Evolutionary conservation across 2,113 vertebrate species (phyloP).

Genomic region (Phycodurus eques): DNA sequence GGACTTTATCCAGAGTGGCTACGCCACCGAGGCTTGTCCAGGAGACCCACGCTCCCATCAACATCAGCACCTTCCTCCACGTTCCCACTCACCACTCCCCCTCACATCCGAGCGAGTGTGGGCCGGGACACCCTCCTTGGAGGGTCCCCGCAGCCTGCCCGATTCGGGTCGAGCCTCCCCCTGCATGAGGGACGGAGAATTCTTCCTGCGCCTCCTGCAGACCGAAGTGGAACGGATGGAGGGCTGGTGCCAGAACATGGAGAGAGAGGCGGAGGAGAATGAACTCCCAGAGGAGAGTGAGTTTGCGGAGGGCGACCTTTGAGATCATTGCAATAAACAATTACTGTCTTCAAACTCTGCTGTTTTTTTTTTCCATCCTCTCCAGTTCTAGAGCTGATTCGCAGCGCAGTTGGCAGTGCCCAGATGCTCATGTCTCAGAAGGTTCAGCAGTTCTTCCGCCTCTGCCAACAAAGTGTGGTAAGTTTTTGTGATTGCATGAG

Average conservation of each 20-base stretch:
- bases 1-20: constrained; percentile 85
- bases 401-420: constrained; percentile 90
- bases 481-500: constrained; percentile 41
- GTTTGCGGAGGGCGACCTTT: constrained; percentile 46
- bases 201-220: constrained; percentile 94
- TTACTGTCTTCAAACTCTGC: constrained; percentile 1
- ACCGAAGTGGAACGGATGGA: constrained; percentile 97
- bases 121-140: constrained; percentile 72
- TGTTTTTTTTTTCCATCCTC: constrained; percentile 16
- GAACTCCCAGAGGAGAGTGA: constrained; percentile 93
- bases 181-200: constrained; percentile 91
- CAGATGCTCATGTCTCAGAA: constrained; percentile 99
- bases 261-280: constrained; percentile 91
- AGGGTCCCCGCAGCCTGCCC: constrained; percentile 90
- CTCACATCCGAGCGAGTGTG: constrained; percentile 78
- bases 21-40: constrained; percentile 74
- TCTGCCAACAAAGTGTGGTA: constrained; percentile 98
- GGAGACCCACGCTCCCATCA: constrained; percentile 70
- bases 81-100: constrained; percentile 71
- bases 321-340: background rate
- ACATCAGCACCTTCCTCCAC: constrained; percentile 64
- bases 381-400: constrained; percentile 92
- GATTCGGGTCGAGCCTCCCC: constrained; percentile 92
- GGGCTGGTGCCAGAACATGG: constrained; percentile 97
- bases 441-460: constrained; percentile 96